Percentiles rank a stretch among this genome's conserved stretches.
Evolutionary conservation across 2,113 vertebrate genomes (phyloP).

Genomic region (Cyprinodon brontotheroides): DNA sequence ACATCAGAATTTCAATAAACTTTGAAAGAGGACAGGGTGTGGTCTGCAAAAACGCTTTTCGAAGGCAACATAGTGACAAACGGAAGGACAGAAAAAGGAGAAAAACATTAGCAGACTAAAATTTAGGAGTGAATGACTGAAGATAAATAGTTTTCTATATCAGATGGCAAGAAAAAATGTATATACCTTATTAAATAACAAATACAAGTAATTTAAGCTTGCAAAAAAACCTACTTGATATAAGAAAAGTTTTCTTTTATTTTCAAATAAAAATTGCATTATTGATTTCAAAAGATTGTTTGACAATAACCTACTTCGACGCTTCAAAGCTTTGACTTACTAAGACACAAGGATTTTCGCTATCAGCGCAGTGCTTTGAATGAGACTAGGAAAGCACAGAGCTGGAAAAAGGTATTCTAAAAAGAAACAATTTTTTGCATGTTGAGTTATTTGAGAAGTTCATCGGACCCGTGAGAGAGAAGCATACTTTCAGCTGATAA

Average conservation of each 20-base stretch:
- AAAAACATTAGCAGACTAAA: background rate
- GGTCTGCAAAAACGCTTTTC: slow-evolving; percentile 32
- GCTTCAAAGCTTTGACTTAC: too few species aligned
- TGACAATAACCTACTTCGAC: too few species aligned
- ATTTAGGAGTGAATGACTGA: background rate
- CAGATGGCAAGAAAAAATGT: background rate
- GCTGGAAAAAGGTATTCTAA: background rate
- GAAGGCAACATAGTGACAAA: background rate
- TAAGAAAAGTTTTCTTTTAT: too few species aligned
- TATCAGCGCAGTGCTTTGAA: background rate
- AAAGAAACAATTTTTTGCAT: background rate
- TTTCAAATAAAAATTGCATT: too few species aligned
- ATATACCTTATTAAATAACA: too few species aligned
- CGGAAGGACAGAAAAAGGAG: background rate
- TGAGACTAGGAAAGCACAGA: background rate
- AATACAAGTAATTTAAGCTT: background rate
- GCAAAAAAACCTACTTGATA: background rate
- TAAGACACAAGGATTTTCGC: background rate
- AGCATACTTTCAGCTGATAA: background rate
- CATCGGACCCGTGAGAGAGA: too few species aligned
- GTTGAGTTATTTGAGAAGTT: background rate
- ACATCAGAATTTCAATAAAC: slow-evolving; percentile 54
- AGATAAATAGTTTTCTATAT: slow-evolving; percentile 4
- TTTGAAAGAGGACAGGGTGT: slow-evolving; percentile 23
- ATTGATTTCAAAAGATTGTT: too few species aligned